Evolutionary conservation across 2,113 vertebrate genomes (phyloP).

Genomic region (Scomber japonicus): DNA sequence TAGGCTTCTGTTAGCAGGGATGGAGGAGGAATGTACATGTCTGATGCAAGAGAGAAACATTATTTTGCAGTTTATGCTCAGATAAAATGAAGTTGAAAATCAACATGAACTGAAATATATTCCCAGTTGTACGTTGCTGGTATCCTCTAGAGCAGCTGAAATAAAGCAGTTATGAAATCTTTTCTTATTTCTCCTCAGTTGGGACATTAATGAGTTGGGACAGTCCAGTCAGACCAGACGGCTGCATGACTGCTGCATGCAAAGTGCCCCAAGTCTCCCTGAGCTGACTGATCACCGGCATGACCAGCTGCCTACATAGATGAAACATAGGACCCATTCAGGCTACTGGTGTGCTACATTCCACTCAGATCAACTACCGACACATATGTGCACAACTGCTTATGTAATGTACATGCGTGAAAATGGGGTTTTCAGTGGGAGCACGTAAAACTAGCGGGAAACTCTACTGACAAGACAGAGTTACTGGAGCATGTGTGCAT

Average conservation of each 20-base stretch:
- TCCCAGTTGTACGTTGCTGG: neutral
- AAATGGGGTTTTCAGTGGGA: neutral
- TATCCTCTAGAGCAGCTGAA: conserved; percentile 22
- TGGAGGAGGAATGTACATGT: too few species aligned
- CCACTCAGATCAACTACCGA: conserved; percentile 7
- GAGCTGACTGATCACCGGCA: neutral
- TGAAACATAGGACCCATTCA: conserved; percentile 30
- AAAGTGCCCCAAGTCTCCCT: neutral
- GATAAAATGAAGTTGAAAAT: neutral
- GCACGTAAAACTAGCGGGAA: neutral
- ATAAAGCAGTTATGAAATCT: conserved; percentile 34
- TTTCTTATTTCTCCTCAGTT: conserved; percentile 10
- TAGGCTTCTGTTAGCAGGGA: too few species aligned
- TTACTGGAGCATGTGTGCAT: neutral
- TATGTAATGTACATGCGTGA: conserved; percentile 12
- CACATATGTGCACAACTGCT: neutral
- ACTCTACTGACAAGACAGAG: neutral
- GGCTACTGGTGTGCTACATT: conserved; percentile 21
- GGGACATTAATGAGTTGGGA: conserved; percentile 56
- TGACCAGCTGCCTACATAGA: conserved; percentile 14
- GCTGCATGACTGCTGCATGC: conserved; percentile 2
- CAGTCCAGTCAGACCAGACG: conserved; percentile 35
- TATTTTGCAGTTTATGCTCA: neutral
- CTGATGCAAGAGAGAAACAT: too few species aligned
- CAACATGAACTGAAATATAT: neutral